phyloP scores from a whole-genome alignment of 2,113 vertebrate genomes.

The Silurus asotus region DNA sequence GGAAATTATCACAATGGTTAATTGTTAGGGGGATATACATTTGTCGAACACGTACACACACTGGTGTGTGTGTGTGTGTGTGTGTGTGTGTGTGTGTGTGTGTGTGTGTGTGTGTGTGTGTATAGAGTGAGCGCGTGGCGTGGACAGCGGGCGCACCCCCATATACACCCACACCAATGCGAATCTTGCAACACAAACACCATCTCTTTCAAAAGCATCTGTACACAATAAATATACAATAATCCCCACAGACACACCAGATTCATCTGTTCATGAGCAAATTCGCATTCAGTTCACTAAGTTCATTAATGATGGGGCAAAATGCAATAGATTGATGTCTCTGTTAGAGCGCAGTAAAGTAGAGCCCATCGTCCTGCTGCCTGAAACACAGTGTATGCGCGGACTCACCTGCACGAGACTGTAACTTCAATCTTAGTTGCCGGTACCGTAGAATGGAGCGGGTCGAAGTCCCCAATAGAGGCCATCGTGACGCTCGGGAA shows the following conservation, averaged over 20 bases:
- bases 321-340: neutral
- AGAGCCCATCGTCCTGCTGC: neutral
- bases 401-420: conserved; percentile 87
- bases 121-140: neutral
- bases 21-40: neutral
- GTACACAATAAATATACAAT: neutral
- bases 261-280: neutral
- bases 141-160: conserved; percentile 12
- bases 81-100: neutral
- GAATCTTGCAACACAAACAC: conserved; percentile 13
- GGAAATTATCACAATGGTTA: neutral
- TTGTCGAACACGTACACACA: too few species aligned
- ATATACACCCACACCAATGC: conserved; percentile 39
- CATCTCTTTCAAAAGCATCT: neutral
- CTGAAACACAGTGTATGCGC: neutral
- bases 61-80: neutral
- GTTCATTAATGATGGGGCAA: neutral
- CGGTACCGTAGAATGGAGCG: conserved; percentile 80
- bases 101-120: neutral
- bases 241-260: neutral
- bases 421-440: conserved; percentile 92
- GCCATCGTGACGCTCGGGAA: conserved; percentile 73
- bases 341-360: too few species aligned
- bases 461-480: conserved; percentile 82
- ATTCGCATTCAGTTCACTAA: neutral